Evolutionary conservation across 1,140 invertebrate genomes (phyloP).

Genomic region (Pogonognathellus flavescens): DNA sequence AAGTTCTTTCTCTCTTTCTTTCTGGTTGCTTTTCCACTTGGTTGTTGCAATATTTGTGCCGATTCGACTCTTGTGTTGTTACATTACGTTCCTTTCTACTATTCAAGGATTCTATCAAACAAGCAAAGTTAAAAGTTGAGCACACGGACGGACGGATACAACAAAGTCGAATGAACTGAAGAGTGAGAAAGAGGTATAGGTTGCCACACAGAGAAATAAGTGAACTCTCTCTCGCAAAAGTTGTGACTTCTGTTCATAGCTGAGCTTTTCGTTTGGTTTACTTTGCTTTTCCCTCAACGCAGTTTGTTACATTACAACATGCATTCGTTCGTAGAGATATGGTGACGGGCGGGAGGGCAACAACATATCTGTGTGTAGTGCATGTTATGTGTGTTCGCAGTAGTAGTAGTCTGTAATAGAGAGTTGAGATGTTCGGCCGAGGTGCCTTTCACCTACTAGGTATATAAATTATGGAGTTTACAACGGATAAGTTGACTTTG

Average conservation of each 20-base stretch:
- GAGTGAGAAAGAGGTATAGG: neutral
- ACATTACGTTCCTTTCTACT: slow-evolving; percentile 18
- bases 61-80: slow-evolving; percentile 27
- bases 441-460: too few species aligned
- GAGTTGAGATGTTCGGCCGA: neutral
- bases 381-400: neutral
- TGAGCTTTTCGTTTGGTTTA: slow-evolving; percentile 4
- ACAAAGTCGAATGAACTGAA: neutral
- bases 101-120: slow-evolving; percentile 40
- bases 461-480: too few species aligned
- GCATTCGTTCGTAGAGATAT: too few species aligned
- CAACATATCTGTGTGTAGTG: too few species aligned
- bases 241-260: slow-evolving; percentile 7
- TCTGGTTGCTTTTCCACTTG: neutral
- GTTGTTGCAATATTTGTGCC: slow-evolving; percentile 6
- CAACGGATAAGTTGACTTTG: neutral
- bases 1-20: slow-evolving; percentile 6
- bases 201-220: neutral
- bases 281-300: slow-evolving; percentile 14
- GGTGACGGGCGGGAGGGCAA: too few species aligned
- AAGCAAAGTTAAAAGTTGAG: slow-evolving; percentile 42
- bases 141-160: slow-evolving; percentile 27
- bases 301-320: too few species aligned
- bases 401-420: neutral
- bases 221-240: neutral